Evolutionary conservation across 2,797 vertebrate species (phyloP), one percentile per base, ranked within the genome.

Genomic region (Tympanoctomys barrerae): DNA sequence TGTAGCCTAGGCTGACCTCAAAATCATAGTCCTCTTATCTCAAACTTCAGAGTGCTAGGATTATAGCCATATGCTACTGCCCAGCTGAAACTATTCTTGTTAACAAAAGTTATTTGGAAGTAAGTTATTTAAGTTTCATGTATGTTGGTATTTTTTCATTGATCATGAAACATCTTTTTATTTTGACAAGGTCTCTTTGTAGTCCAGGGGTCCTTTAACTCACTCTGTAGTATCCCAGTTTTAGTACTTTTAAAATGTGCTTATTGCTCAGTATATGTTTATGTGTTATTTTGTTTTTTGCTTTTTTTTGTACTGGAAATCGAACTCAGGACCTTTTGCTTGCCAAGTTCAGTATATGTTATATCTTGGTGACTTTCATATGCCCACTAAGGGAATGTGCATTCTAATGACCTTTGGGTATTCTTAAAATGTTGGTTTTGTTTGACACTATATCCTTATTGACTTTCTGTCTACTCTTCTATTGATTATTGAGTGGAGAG

Each of bases 361-460:
- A 33, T 54, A 78, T 85, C 28, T 90, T 93, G 79, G 39, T 92
- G 46, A 90, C 46, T 57, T 62, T 80, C 75, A 62, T 12, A 66
- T 73, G 52, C n/a, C 28, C 54, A 82, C 26, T 87, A 84, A 80
- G 83, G 52, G 71, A 88, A 89, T 86, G 54, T 61, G 12, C 64
- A 57, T 92, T 95, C 87, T 94, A 31, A n/a, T 90, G 39, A 68
- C 42, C 52, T 39, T 83, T 83, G 59, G 0, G 5, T 70, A 10
- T 84, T 86, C 36, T 89, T 89, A 75, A 83, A 96, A 82, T 49
- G 39, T 88, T 75, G 49, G 59, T 92, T 93, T 36, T 89, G 54
- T 86, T 95, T 16, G 70, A n/a, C 21, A 88, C 71, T 89, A 26
- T 93, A 68, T 83, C 49, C 36, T 77, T 73, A 81, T 36, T 92